Evolutionary conservation across 2,888 invertebrate genomes (phyloP).

Genomic region (Erebia aethiops): DNA sequence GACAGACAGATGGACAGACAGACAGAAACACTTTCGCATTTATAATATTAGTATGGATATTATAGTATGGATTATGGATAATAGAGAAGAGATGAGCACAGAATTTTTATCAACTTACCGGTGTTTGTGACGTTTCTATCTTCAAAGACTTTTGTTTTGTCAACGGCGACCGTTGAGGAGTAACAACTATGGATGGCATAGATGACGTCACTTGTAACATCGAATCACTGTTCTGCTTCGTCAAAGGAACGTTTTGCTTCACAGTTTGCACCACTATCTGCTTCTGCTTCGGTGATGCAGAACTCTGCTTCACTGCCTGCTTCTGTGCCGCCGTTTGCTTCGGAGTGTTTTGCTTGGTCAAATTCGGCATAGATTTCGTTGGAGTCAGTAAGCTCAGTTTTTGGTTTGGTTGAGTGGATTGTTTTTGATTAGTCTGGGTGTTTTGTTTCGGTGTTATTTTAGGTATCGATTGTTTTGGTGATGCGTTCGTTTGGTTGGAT

Average conservation of each 20-base stretch:
- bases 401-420: conserved; percentile 25
- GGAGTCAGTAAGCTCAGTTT: conserved; percentile 37
- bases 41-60: too few relatives aligned
- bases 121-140: conserved; percentile 53
- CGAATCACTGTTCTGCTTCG: conserved; percentile 40
- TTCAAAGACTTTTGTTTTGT: conserved; percentile 67
- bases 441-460: conserved; percentile 37
- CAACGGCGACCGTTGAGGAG: conserved; percentile 64
- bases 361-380: conserved; percentile 36
- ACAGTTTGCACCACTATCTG: conserved; percentile 37
- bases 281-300: conserved; percentile 46
- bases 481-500: conserved; percentile 33
- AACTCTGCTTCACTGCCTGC: conserved; percentile 39
- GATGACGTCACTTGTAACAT: conserved; percentile 49
- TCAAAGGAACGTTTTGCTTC: conserved; percentile 41
- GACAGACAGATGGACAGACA: too few relatives aligned
- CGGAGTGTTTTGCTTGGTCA: conserved; percentile 35
- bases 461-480: conserved; percentile 39
- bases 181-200: conserved; percentile 56
- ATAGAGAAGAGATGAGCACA: background rate
- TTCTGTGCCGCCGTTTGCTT: conserved; percentile 41
- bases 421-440: conserved; percentile 29
- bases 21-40: too few relatives aligned
- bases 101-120: conserved; percentile 44
- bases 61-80: too few relatives aligned